Evolutionary conservation across 2,888 invertebrate genomes (phyloP), one percentile per base, ranked within the genome.

Genomic region (Crocallis elinguaria): DNA sequence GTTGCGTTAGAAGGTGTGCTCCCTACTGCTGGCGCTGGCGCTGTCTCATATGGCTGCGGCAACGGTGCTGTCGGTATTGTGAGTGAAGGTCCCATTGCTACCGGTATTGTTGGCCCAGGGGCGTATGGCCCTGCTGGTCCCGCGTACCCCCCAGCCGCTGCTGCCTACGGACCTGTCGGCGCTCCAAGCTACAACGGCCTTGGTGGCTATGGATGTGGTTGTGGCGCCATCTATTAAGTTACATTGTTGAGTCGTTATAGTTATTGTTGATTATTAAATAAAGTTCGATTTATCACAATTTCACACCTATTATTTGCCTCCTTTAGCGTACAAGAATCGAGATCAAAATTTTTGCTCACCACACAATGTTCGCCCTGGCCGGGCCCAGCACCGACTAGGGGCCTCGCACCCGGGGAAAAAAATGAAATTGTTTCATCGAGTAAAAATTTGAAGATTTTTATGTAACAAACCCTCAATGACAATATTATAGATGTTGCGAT

Each of bases 1-100:
- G 75, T 75, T 0, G 71, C 53, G 6, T 27, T 81, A 7, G 77
- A 80, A 23, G 80, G 79, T 1, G 52, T 58, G 2, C 49, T 82
- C 1, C 75, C 79, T 2, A 74, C 78, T 0, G 62, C 66, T 32
- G 82, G 83, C 0, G 50, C 71, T n/a, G 79, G 77, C 14, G 62
- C 71, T 3, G 73, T 77, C 8, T 54, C 69, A 0, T 82, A 82
- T 58, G 72, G 75, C 27, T 79, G 80, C 49, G 79, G 80, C 0
- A 67, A 51, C 29, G 63, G 61, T 0, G 50, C 58, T 5, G 66
- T 77, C 1, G 77, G 72, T 1, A 76, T 76, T 44, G 60, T 72
- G 36, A 74, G 48, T 21, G 61, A 76, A 17, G 71, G 71, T 4
- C 58, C 67, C 13, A 48, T 60, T 13, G 39, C 60, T 5, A 58